Percentiles rank a stretch among this genome's conserved stretches.
phyloP scores from a whole-genome alignment of 2,888 invertebrate genomes.

The Hydrotaea diabolus region DNA sequence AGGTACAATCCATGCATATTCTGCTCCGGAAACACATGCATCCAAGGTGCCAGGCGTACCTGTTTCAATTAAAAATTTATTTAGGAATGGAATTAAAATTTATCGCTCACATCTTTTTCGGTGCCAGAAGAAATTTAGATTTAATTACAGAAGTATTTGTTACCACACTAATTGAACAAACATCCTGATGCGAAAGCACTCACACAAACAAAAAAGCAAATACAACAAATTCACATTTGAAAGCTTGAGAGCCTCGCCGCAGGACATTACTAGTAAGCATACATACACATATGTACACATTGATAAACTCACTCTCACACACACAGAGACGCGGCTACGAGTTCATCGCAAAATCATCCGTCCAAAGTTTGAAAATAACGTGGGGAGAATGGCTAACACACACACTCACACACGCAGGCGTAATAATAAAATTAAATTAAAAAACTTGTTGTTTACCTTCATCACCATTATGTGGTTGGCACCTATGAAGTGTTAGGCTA shows the following conservation, averaged over 20 bases:
- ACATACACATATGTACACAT: not conserved
- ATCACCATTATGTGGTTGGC: slow-evolving; percentile 67
- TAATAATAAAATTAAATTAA: slow-evolving; percentile 66
- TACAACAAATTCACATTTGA: slow-evolving; percentile 63
- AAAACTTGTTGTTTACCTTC: slow-evolving; percentile 66
- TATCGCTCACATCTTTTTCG: slow-evolving; percentile 27
- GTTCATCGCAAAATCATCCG: not conserved
- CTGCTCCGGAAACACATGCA: too few species aligned
- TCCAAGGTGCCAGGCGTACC: not conserved
- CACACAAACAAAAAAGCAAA: slow-evolving; percentile 55
- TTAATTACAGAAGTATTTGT: slow-evolving; percentile 57
- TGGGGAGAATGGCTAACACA: not conserved
- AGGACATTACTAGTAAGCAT: slow-evolving; percentile 65
- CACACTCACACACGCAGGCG: slow-evolving; percentile 30
- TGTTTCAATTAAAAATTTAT: slow-evolving; percentile 34
- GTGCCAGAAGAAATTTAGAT: slow-evolving; percentile 51
- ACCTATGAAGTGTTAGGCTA: slow-evolving; percentile 67
- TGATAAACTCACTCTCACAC: not conserved
- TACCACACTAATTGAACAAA: slow-evolving; percentile 54
- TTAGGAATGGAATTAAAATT: slow-evolving; percentile 30
- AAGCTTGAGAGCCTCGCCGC: slow-evolving; percentile 59
- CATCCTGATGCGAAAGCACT: slow-evolving; percentile 5
- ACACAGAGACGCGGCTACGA: not conserved
- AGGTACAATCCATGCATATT: too few species aligned
- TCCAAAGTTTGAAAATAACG: slow-evolving; percentile 13